Percentiles rank a stretch among this genome's conserved stretches.
Conservation (phyloP, 2,113 vertebrate genomes). For the Dunckerocampus dactyliophorus region DNA sequence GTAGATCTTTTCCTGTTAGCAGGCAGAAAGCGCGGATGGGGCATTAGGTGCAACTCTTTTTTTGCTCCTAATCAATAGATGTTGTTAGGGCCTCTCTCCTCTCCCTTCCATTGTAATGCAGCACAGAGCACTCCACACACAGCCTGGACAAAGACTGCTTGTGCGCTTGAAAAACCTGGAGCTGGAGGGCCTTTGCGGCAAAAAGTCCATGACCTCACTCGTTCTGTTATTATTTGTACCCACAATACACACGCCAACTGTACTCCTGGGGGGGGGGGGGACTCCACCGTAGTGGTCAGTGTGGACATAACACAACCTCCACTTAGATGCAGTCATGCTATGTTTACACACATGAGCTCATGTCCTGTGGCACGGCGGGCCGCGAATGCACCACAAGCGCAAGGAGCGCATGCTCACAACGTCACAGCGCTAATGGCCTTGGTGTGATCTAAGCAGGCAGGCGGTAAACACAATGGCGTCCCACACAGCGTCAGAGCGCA, state of each 20-base stretch:
- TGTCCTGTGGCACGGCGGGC: constrained; percentile 8
- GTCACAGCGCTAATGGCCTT: constrained; percentile 57
- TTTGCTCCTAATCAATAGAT: constrained; percentile 52
- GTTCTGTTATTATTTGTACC: constrained; percentile 31
- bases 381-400: background rate
- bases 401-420: constrained; percentile 13
- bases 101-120: constrained; percentile 64
- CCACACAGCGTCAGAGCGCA: constrained; percentile 44
- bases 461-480: constrained; percentile 50
- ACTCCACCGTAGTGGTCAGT: constrained; percentile 2
- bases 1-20: constrained; percentile 13
- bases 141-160: constrained; percentile 63
- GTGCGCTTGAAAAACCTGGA: constrained; percentile 61
- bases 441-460: constrained; percentile 45
- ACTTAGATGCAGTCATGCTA: constrained; percentile 15
- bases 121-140: constrained; percentile 64
- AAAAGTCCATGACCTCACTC: constrained; percentile 64
- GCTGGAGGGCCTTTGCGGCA: constrained; percentile 57
- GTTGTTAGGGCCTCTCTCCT: constrained; percentile 31
- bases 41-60: constrained; percentile 37
- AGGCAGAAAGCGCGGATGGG: constrained; percentile 15
- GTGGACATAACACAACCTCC: constrained; percentile 12
- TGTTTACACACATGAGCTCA: constrained; percentile 37
- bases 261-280: constrained; percentile 11
- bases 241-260: constrained; percentile 16